Base-by-base conservation (phyloP, 1,140 invertebrate species). In the Heterodera schachtii region DNA sequence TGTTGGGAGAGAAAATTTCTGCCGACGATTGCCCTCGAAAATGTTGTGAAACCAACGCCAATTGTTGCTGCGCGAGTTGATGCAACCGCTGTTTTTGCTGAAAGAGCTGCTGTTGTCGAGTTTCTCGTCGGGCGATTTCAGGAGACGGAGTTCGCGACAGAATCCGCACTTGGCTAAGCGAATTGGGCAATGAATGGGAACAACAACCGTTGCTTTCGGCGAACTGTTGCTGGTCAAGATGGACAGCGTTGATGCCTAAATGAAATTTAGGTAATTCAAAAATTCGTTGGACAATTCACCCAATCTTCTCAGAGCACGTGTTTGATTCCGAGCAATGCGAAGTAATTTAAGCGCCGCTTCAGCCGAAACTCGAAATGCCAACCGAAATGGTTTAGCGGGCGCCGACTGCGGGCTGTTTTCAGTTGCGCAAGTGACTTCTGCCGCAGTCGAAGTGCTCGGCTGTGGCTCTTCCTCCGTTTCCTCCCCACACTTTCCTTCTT, bases 301-400 rank as follows among this genome's bases (percentile, higher is more conserved):
- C 66, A 78, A 64, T 46, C 44, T 9, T 44, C 49, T 31, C 31
- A 78, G 46, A 43, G 60, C 64, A 16, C 70, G 52, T 5, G 77
- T 31, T 19, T 78, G 77, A 13, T 44, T 31, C 9, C 43, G 70
- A 7, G 77, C 64, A 7, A 78, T 31, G 2, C 64, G 77, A 31
- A 19, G 52, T 13, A 78, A 21, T 21, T 78, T 66, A 69, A 78
- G 77, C 49, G 77, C 77, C 31, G 77, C 77, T 47, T 60, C 31
- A 8, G 77, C 66, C 13, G 44, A 64, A 16, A 78, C 11, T 21
- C 77, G 77, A 31, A 78, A 78, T 21, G 77, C 66, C 3, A 78
- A n/a, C 41, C 77, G 77, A 49, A 47, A 41, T 11, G 77, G 70
- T 4, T 64, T 69, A 2, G 11, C 11, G 31, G 31, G 31, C 31